These are phyloP conservation scores for Mechanitis mazaeus DNA, from an alignment of 2,888 invertebrate genomes.

Conservation along the genomic window DNA sequence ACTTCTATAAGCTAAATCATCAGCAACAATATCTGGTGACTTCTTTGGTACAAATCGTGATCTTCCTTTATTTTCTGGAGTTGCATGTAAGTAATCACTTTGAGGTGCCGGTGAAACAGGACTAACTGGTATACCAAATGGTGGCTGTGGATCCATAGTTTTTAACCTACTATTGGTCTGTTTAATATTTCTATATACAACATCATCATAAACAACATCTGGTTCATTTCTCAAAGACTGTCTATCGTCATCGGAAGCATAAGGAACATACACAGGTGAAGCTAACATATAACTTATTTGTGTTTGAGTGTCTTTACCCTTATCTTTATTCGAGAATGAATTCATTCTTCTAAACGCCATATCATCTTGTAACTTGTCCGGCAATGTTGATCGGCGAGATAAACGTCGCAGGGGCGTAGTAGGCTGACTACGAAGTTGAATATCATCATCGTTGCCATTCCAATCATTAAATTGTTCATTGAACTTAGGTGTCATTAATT, in stretches of 20 bases:
- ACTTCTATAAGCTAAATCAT: conserved; percentile 91
- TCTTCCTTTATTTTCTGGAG: conserved; percentile 78
- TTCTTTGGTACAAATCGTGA: conserved; percentile 80
- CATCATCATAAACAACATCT: conserved; percentile 89
- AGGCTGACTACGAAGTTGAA: conserved; percentile 67
- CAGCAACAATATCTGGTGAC: conserved; percentile 89
- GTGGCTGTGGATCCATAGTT: conserved; percentile 88
- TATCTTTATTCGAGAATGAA: conserved; percentile 69
- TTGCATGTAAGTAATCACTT: conserved; percentile 89
- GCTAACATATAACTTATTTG: conserved; percentile 82
- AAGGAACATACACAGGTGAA: conserved; percentile 80
- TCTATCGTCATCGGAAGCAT: conserved; percentile 67
- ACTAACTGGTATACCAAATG: conserved; percentile 92
- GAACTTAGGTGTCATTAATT: conserved; percentile 76
- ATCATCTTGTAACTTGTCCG: conserved; percentile 84
- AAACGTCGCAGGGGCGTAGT: conserved; percentile 62
- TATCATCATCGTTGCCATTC: conserved; percentile 71
- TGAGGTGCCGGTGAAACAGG: conserved; percentile 87
- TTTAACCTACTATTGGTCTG: conserved; percentile 84
- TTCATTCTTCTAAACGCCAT: conserved; percentile 87
- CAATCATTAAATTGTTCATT: conserved; percentile 69
- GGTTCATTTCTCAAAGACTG: conserved; percentile 83
- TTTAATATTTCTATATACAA: conserved; percentile 87
- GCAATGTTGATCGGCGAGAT: conserved; percentile 70
- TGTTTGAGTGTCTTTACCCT: conserved; percentile 63